Conservation (phyloP, 2,888 invertebrate species). For the Ferdinandea cuprea region DNA sequence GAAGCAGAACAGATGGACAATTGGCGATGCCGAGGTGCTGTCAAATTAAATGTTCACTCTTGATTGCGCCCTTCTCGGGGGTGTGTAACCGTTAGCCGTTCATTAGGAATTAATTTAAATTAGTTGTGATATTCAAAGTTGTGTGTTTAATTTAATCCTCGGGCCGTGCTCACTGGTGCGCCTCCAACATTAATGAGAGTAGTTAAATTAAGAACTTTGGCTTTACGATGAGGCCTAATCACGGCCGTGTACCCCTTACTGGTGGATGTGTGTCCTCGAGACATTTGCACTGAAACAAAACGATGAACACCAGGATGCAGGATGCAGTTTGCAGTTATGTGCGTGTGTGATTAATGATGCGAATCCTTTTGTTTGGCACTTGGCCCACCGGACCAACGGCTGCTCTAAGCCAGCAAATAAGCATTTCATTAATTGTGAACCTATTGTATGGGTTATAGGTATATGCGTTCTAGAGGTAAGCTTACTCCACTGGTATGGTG, state of each 20-base stretch:
- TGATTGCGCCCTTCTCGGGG: conserved; percentile 65
- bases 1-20: conserved; percentile 62
- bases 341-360: conserved; percentile 69
- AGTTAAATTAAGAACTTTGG: conserved; percentile 70
- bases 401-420: conserved; percentile 39
- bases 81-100: conserved; percentile 71
- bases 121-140: conserved; percentile 74
- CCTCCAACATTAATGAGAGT: conserved; percentile 68
- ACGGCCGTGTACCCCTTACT: conserved; percentile 11
- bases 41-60: conserved; percentile 67
- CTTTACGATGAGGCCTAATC: conserved; percentile 60
- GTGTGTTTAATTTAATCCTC: conserved; percentile 73
- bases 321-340: conserved; percentile 65
- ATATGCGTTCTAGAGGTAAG: neutral
- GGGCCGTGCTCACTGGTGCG: conserved; percentile 58
- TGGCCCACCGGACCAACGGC: conserved; percentile 12
- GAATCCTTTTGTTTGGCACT: conserved; percentile 64
- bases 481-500: neutral
- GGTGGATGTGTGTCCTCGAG: conserved; percentile 36
- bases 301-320: conserved; percentile 21
- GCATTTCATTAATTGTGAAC: conserved; percentile 54
- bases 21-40: conserved; percentile 26
- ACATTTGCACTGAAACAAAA: conserved; percentile 15
- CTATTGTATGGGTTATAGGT: neutral
- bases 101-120: conserved; percentile 74